Conservation (phyloP, 2,888 invertebrate species). For the Germaria angustata region DNA sequence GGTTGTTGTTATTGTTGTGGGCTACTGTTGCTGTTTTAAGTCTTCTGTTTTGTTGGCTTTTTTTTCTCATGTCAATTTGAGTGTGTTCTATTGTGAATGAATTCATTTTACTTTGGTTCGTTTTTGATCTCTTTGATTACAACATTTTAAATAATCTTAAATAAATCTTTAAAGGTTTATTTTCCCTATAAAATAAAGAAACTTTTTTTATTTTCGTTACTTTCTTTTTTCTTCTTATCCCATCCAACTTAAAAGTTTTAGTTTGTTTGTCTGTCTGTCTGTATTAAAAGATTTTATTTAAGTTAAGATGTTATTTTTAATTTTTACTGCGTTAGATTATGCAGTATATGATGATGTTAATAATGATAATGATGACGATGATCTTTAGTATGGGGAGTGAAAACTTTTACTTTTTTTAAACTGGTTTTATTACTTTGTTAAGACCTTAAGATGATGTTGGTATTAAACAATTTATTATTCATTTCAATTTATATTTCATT, state of each 20-base stretch:
- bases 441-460: not conserved
- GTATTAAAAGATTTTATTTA: not conserved
- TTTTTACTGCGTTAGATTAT: conserved; percentile 12
- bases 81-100: not conserved
- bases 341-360: not conserved
- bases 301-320: not conserved
- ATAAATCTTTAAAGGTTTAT: not conserved
- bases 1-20: not conserved
- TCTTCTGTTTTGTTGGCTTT: conserved; percentile 9
- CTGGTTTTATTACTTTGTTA: not conserved
- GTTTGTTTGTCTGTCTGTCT: not conserved
- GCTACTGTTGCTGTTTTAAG: conserved; percentile 19
- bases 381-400: conserved; percentile 23
- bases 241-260: not conserved
- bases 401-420: conserved; percentile 57
- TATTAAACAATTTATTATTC: conserved; percentile 6
- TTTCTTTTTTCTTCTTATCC: conserved; percentile 1
- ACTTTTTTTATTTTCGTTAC: not conserved
- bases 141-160: not conserved
- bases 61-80: not conserved
- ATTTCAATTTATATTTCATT: not conserved
- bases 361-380: not conserved
- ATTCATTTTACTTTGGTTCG: not conserved
- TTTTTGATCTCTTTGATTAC: not conserved
- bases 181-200: not conserved